phyloP scores from a whole-genome alignment of 2,888 invertebrate genomes.

The Portevinia maculata region DNA sequence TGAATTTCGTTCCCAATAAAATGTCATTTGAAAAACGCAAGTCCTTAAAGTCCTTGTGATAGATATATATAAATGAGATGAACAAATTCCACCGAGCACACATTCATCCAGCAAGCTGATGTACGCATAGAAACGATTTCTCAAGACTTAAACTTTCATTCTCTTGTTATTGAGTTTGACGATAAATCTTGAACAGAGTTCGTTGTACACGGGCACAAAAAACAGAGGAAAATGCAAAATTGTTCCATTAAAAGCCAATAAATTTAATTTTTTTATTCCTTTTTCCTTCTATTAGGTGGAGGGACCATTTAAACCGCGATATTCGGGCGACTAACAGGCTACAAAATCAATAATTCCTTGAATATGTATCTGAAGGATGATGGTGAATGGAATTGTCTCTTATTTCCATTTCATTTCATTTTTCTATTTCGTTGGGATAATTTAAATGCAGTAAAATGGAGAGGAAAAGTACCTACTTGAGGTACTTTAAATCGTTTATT shows the following conservation, averaged over 20 bases:
- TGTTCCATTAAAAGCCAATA: slow-evolving; percentile 63
- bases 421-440: slow-evolving; percentile 5
- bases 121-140: slow-evolving; percentile 3
- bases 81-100: background rate
- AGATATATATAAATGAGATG: background rate
- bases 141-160: slow-evolving; percentile 12
- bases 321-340: no score
- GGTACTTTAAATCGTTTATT: slow-evolving; percentile 9
- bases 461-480: background rate
- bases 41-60: background rate
- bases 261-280: slow-evolving; percentile 22
- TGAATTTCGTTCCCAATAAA: slow-evolving; percentile 17
- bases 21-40: background rate
- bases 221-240: slow-evolving; percentile 48
- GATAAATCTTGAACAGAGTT: slow-evolving; percentile 1
- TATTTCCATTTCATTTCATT: slow-evolving; percentile 4
- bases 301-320: no score
- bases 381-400: background rate
- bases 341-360: background rate
- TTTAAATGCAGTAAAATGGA: slow-evolving; percentile 5
- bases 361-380: background rate
- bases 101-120: background rate
- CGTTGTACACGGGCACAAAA: background rate
- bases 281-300: background rate
- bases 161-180: slow-evolving; percentile 24